Evolutionary conservation across 1,140 invertebrate genomes (phyloP), one percentile per base, ranked within the genome.

Genomic region (Trissolcus basalis): DNA sequence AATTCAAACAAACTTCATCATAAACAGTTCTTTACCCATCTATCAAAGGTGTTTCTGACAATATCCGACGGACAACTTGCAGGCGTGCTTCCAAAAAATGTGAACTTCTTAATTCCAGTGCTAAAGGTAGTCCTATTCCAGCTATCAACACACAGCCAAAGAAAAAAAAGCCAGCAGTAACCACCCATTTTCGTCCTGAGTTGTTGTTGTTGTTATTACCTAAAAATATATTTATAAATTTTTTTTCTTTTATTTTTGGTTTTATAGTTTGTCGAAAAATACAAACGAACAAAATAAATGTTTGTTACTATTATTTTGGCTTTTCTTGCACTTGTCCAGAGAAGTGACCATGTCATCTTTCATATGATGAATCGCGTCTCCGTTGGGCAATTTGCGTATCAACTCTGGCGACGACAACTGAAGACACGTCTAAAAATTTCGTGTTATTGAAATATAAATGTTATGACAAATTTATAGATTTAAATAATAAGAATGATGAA

Each of bases 31-130:
- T 65, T 49, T 86, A 90, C 82, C 90, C 90, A 73, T 91, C 90
- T 16, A 91, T 87, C 6, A 91, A 76, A 3, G 90, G 90, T 11
- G 89, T 88, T 75, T 91, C 90, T 11, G 88, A 89, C 11, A 91
- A 76, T 74, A 91, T 86, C 50, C 90, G 88, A 12, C 87, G 82
- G 10, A 91, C 90, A n/a, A 91, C 91, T 43, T 90, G 85, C 14
- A 91, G 80, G 8, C 91, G 86, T 0, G 90, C 90, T 77, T 91
- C 90, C 12, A 91, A 68, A 44, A 91, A 79, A 54, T 90, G 90
- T 2, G 90, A 91, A 50, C 90, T 90, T 32, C 91, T 83, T 16
- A 91, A 78, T 69, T 91, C 90, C 11, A 91, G 75, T 0, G 90
- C 90, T 32, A 91, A 70, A 0, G 90, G 90, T 33, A 91, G 82